Evolutionary conservation across 2,797 vertebrate species (phyloP).

Genomic region (Darevskia mixta): DNA sequence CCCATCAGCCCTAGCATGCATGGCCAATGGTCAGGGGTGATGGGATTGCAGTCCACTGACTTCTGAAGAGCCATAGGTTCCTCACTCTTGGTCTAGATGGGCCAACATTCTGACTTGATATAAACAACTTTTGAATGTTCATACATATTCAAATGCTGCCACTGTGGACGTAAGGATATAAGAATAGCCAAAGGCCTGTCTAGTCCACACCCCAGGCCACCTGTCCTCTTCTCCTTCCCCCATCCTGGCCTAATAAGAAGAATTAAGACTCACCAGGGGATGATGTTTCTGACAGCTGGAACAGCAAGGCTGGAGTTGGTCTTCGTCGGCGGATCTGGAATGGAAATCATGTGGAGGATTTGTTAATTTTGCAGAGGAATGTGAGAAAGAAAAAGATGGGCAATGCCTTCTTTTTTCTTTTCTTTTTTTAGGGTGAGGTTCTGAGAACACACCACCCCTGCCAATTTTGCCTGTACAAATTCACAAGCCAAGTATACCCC

Average conservation of each 20-base stretch:
- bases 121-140: background rate
- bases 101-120: background rate
- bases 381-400: no score
- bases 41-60: no score
- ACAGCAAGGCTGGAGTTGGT: slow-evolving; percentile 96
- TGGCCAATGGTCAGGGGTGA: no score
- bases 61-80: no score
- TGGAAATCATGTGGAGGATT: background rate
- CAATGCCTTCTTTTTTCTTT: background rate
- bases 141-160: background rate
- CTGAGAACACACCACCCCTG: background rate
- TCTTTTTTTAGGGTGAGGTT: background rate
- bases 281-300: slow-evolving; percentile 92
- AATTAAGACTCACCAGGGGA: slow-evolving; percentile 83
- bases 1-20: no score
- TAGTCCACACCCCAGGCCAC: no score
- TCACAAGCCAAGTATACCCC: background rate
- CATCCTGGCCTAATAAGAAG: background rate
- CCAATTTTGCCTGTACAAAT: background rate
- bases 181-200: background rate
- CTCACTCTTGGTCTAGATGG: background rate
- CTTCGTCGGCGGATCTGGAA: slow-evolving; percentile 92
- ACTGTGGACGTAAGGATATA: background rate
- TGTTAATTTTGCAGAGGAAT: background rate
- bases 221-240: background rate